Percentiles rank a stretch among this genome's conserved stretches.
Conservation (phyloP, 2,113 vertebrate species). For the Ranitomeya variabilis region DNA sequence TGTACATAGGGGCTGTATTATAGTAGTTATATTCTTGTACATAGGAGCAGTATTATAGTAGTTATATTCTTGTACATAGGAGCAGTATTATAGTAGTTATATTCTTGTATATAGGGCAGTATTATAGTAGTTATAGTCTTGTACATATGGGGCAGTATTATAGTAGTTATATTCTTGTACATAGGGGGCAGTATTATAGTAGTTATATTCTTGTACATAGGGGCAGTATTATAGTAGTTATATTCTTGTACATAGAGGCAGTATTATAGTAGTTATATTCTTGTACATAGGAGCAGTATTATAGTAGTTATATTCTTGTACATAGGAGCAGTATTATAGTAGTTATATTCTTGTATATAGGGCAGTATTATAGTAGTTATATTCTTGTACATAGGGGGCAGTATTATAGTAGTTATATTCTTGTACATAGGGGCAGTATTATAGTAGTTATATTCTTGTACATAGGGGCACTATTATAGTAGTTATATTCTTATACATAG, state of each 20-base stretch:
- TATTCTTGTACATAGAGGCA: neutral
- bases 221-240: too few relatives aligned
- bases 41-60: neutral
- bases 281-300: neutral
- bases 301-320: constrained; percentile 1
- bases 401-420: constrained; percentile 8
- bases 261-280: constrained; percentile 8
- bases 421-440: neutral
- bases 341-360: too few relatives aligned
- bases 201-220: neutral
- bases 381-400: neutral
- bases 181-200: neutral
- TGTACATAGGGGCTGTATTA: neutral
- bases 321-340: neutral
- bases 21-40: neutral
- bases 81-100: too few relatives aligned
- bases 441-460: constrained; percentile 4
- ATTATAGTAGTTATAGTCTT: neutral
- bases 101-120: too few relatives aligned
- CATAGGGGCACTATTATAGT: neutral
- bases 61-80: neutral
- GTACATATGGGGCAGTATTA: neutral
- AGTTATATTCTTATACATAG: too few relatives aligned
- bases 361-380: too few relatives aligned
- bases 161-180: constrained; percentile 1